Base-by-base conservation (phyloP, 2,888 invertebrate genomes). In the Drosophila meridiana region DNA sequence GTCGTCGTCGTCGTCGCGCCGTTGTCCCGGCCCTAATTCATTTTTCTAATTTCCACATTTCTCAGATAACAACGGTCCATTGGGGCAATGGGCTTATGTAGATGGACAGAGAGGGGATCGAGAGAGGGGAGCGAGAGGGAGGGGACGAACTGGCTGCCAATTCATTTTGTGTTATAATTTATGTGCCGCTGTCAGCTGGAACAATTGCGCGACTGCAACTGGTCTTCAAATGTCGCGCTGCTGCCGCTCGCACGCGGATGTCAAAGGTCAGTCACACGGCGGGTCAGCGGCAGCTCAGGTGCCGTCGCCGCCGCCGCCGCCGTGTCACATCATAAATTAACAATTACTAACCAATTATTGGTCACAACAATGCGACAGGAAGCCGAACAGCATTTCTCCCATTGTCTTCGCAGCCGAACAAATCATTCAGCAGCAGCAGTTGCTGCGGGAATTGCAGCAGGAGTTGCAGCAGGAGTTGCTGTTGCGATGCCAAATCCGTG, bases 121-220 rank as follows among this genome's bases (percentile, higher is more conserved):
- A 5, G 47, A 1, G 45, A 13, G 32, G 11, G 13, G 32, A n/a
- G 32, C 11, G 55, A 5, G 47, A 28, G 20, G 14, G 30, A 38
- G 36, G 63, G 40, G 57, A 7, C 36, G 36, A 7, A n/a, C 45
- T 57, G 55, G 60, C 56, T 40, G 67, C 71, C 81, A 87, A 89
- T 87, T 84, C 86, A 91, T 90, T 89, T 84, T 78, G 78, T 71
- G 57, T 30, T 59, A 89, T 90, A 91, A 91, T 91, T 91, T 92
- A 92, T 91, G 88, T 67, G 78, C 68, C 66, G 80, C 89, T 91
- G 92, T 92, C 91, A 91, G 80, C 64, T 73, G 59, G 59, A 87
- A 91, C 92, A 92, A 91, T 91, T 89, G 90, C 79, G 70, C 80
- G 78, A 77, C 85, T 91, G 91, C 92, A 91, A 92, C 92, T 91